Percentiles rank a stretch among this genome's conserved stretches.
These are phyloP conservation scores for Cistogaster globosa DNA, from an alignment of 2,888 invertebrate species.

Conservation along the genomic window DNA sequence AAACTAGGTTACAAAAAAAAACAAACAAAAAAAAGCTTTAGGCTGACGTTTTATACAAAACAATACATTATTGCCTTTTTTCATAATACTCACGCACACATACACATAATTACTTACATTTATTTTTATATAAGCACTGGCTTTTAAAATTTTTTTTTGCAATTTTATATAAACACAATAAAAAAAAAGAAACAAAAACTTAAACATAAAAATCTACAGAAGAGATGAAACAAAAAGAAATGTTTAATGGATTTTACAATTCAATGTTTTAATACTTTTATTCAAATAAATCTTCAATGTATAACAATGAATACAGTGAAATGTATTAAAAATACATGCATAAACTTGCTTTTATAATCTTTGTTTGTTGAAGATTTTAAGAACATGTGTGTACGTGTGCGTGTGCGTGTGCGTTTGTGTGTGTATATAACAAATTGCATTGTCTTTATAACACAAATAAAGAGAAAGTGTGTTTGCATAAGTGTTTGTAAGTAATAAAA, in stretches of 20 bases:
- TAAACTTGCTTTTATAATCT: not conserved
- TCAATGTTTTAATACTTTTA: slow-evolving; percentile 48
- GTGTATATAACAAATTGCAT: slow-evolving; percentile 5
- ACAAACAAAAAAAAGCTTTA: slow-evolving; percentile 10
- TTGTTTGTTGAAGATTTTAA: not conserved
- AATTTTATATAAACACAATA: slow-evolving; percentile 24
- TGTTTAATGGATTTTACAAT: slow-evolving; percentile 59
- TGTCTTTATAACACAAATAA: slow-evolving; percentile 25
- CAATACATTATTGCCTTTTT: slow-evolving; percentile 22
- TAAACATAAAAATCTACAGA: not conserved
- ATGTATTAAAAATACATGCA: slow-evolving; percentile 19
- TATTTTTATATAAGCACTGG: not conserved
- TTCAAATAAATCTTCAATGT: slow-evolving; percentile 50
- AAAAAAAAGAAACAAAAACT: not conserved
- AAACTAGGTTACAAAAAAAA: slow-evolving; percentile 35
- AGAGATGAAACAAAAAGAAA: slow-evolving; percentile 34
- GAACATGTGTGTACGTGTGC: not conserved
- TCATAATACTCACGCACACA: too few species aligned
- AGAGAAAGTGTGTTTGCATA: not conserved
- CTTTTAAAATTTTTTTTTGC: slow-evolving; percentile 9
- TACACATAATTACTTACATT: too few species aligned
- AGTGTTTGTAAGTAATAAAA: not conserved
- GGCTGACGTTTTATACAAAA: slow-evolving; percentile 4
- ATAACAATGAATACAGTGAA: slow-evolving; percentile 30
- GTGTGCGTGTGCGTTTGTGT: not conserved